Conservation (phyloP, 2,113 vertebrate genomes). For the Oryctolagus cuniculus region mOryCun1.1 NC_091448.1:54563501-54564000, state of each 20-base stretch:
- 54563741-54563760: neutral
- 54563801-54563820: neutral
- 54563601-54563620: neutral
- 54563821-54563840: neutral
- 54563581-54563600: neutral
- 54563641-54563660: neutral
- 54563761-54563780: neutral
- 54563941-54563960: too few relatives aligned
- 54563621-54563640: neutral
- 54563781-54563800: neutral
- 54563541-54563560: neutral
- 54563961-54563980: too few relatives aligned
- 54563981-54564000: neutral
- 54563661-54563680: too few relatives aligned
- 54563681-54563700: rapidly evolving
- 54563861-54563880: too few relatives aligned
- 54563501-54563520: neutral
- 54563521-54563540: neutral
- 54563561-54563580: neutral
- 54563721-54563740: neutral
- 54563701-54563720: neutral
- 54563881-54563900: too few relatives aligned
- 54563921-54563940: too few relatives aligned
- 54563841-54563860: too few relatives aligned
- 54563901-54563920: too few relatives aligned